Percentiles rank a stretch among this genome's conserved stretches.
phyloP scores from a whole-genome alignment of 2,797 vertebrate species.

The Mycteria americana region DNA sequence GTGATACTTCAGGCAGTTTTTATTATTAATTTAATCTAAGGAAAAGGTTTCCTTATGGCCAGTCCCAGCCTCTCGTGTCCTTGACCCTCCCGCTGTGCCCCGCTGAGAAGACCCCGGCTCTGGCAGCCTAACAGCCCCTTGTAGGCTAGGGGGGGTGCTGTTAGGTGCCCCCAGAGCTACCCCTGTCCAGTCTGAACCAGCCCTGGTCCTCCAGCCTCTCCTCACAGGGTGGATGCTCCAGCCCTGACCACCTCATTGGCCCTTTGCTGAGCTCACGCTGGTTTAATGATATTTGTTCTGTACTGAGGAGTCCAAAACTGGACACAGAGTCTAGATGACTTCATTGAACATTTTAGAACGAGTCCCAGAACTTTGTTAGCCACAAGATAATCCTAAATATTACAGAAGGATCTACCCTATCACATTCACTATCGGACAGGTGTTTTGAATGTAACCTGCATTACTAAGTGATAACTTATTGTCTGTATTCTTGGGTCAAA shows the following conservation, averaged over 20 bases:
- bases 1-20: neutral
- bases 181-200: neutral
- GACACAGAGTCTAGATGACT: neutral
- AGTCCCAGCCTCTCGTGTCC: neutral
- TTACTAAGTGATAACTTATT: neutral
- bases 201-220: neutral
- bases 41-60: neutral
- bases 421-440: neutral
- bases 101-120: accelerated
- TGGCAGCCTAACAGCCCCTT: accelerated
- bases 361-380: neutral
- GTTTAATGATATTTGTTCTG: neutral
- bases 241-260: neutral
- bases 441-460: neutral
- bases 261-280: neutral
- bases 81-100: accelerated
- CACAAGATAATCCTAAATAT: neutral
- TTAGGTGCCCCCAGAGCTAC: neutral
- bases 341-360: neutral
- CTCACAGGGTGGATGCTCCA: neutral
- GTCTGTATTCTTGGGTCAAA: neutral
- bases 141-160: neutral
- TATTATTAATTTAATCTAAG: neutral
- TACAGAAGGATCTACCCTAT: neutral
- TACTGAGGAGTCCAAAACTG: neutral